Percentiles rank a stretch among this genome's conserved stretches.
Conservation (phyloP, 2,113 vertebrate genomes). For the Cyprinodon tularosa region DNA sequence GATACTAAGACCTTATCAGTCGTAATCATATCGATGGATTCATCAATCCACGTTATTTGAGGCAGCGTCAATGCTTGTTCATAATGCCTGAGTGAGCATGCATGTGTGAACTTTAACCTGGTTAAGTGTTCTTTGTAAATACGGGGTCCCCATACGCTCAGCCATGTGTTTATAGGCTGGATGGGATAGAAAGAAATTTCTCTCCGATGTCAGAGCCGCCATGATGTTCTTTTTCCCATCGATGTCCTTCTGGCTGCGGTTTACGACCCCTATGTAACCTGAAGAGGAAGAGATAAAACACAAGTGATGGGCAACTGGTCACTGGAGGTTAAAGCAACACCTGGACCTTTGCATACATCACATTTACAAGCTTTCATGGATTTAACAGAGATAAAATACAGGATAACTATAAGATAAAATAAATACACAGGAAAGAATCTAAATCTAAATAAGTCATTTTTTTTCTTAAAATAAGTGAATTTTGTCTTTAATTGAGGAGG, state of each 20-base stretch:
- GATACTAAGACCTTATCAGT: too few species aligned
- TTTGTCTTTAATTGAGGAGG: too few species aligned
- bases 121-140: conserved; percentile 85
- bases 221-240: conserved; percentile 87
- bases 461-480: too few species aligned
- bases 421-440: too few species aligned
- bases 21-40: too few species aligned
- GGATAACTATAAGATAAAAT: too few species aligned
- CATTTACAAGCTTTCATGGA: neutral
- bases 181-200: conserved; percentile 81
- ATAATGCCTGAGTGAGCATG: neutral
- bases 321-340: neutral
- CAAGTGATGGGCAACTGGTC: conserved; percentile 20
- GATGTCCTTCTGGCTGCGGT: conserved; percentile 89
- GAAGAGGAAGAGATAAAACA: conserved; percentile 21
- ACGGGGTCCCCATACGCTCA: conserved; percentile 83
- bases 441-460: too few species aligned
- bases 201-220: conserved; percentile 82
- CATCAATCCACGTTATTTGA: too few species aligned
- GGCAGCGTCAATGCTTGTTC: neutral
- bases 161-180: conserved; percentile 85
- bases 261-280: conserved; percentile 88
- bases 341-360: neutral
- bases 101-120: conserved; percentile 67
- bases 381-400: neutral